phyloP scores from a whole-genome alignment of 2,113 vertebrate species.

The Tauraco erythrolophus region DNA sequence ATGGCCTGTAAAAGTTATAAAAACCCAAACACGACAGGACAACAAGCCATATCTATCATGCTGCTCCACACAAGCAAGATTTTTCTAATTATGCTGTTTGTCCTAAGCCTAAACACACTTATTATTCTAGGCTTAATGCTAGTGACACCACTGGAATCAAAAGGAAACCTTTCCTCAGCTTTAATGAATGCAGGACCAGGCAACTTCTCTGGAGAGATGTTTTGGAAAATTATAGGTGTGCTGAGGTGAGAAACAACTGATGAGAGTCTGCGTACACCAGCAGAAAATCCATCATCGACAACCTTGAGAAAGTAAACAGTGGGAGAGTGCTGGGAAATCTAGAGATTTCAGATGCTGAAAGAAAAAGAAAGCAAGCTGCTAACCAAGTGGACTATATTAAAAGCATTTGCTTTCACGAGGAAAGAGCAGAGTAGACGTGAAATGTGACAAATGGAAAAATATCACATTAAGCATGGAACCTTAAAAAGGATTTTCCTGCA shows the following conservation, averaged over 20 bases:
- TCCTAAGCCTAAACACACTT: constrained; percentile 2
- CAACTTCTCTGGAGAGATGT: not conserved
- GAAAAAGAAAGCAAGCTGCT: not conserved
- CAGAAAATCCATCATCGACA: constrained; percentile 32
- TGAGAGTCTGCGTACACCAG: not conserved
- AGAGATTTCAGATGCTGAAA: constrained; percentile 10
- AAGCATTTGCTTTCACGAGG: constrained; percentile 42
- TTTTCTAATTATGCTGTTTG: not conserved
- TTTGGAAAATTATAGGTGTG: constrained; percentile 45
- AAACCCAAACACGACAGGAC: not conserved
- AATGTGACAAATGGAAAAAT: constrained; percentile 63
- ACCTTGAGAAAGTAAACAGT: constrained; percentile 41
- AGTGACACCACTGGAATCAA: constrained; percentile 1
- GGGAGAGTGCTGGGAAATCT: constrained; percentile 11
- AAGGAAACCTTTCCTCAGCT: not conserved
- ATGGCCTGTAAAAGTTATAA: not conserved
- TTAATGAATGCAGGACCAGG: constrained; percentile 50
- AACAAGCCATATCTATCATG: not conserved
- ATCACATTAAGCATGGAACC: constrained; percentile 33
- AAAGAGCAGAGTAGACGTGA: constrained; percentile 10
- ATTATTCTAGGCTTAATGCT: constrained; percentile 24
- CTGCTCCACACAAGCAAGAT: not conserved
- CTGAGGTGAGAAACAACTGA: constrained; percentile 49
- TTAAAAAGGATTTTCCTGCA: constrained; percentile 56
- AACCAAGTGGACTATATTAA: constrained; percentile 26